Conservation (phyloP, 2,113 vertebrate genomes). For the Pachypanchax playfairii region DNA sequence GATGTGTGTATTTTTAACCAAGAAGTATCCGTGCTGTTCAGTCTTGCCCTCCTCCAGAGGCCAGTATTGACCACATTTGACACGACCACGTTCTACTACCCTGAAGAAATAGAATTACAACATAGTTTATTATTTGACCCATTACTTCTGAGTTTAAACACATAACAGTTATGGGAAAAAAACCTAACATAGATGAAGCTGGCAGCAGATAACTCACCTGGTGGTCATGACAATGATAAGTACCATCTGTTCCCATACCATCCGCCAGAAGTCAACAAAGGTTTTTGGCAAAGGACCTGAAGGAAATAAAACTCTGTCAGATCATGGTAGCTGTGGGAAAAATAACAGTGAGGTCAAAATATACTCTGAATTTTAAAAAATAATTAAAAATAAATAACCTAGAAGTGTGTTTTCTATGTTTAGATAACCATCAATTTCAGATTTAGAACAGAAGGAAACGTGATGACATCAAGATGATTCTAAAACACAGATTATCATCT, state of each 20-base stretch:
- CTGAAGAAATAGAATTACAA: constrained; percentile 49
- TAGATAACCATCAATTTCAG: not conserved
- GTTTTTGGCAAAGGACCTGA: constrained; percentile 84
- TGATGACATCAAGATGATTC: no score
- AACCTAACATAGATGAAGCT: not conserved
- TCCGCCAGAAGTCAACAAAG: constrained; percentile 82
- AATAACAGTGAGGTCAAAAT: not conserved
- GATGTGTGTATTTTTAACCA: constrained; percentile 76
- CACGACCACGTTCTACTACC: constrained; percentile 81
- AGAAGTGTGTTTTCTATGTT: not conserved
- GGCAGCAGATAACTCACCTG: constrained; percentile 65
- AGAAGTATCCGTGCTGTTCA: constrained; percentile 78
- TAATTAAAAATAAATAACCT: not conserved
- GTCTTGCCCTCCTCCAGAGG: constrained; percentile 77
- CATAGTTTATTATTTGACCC: not conserved
- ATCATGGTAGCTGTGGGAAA: not conserved
- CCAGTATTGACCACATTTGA: constrained; percentile 86
- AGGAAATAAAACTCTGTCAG: constrained; percentile 15
- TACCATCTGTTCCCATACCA: constrained; percentile 86
- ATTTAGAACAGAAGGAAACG: no score
- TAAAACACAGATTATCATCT: no score
- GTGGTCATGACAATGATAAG: constrained; percentile 85
- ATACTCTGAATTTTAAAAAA: not conserved
- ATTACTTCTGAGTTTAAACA: not conserved
- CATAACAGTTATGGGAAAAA: no score